Evolutionary conservation across 2,888 invertebrate species (phyloP).

Genomic region (Blera fallax): DNA sequence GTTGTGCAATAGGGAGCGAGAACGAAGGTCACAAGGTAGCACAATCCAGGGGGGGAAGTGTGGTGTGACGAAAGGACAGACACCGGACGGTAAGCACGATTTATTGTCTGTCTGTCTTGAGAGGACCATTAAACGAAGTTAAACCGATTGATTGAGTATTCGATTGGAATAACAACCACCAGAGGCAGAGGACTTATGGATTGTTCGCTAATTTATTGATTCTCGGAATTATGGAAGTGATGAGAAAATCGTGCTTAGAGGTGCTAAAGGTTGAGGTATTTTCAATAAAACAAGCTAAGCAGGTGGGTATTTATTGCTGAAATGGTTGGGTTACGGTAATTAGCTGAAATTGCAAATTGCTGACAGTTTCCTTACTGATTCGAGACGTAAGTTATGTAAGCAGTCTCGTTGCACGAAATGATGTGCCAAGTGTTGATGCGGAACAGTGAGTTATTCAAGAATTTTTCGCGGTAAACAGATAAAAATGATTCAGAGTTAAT

Average conservation of each 20-base stretch:
- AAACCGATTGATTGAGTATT: slow-evolving; percentile 55
- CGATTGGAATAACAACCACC: slow-evolving; percentile 35
- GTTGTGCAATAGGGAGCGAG: slow-evolving; percentile 23
- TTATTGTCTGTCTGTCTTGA: slow-evolving; percentile 21
- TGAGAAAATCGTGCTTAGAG: slow-evolving; percentile 36
- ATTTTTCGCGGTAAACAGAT: neutral
- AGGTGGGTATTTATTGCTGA: slow-evolving; percentile 15
- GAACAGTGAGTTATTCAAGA: neutral
- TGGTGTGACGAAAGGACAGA: neutral
- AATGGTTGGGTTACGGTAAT: slow-evolving; percentile 3
- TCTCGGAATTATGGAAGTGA: slow-evolving; percentile 35
- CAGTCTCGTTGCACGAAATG: neutral
- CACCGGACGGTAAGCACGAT: slow-evolving; percentile 39
- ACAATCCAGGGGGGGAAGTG: neutral
- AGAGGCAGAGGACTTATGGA: neutral
- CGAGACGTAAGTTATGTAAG: neutral
- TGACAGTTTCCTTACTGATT: neutral
- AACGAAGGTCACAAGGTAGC: neutral
- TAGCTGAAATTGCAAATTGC: neutral
- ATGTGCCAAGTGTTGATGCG: neutral
- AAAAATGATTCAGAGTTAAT: neutral
- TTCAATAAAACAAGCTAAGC: neutral
- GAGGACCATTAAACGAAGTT: slow-evolving; percentile 48
- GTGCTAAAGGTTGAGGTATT: neutral
- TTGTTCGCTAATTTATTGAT: slow-evolving; percentile 49